Evolutionary conservation across 2,113 vertebrate genomes (phyloP), one percentile per base, ranked within the genome.

Genomic region (Bagarius yarrelli): DNA sequence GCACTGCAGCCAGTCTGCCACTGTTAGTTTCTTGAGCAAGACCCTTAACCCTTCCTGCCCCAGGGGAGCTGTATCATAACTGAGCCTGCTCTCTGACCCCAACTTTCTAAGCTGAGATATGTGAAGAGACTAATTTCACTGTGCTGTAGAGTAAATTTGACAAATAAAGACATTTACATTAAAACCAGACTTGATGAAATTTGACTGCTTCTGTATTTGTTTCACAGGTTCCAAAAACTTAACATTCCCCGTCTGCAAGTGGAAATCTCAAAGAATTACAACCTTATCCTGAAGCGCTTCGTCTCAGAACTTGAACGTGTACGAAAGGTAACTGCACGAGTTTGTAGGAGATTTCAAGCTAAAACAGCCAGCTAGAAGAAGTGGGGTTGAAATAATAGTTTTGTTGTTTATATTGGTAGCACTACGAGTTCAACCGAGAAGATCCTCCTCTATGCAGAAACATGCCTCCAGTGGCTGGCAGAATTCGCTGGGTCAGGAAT

Each of bases 391-490:
- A 60, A 47, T 19, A 81, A 25, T 56, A 8, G 18, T 34, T 44
- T 16, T 72, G 27, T 18, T 71, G 9, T 76, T 77, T 70, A 55
- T 76, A 30, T 80, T 69, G 53, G 18, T 73, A 95, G 95, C 75
- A 92, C 85, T 95, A 92, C 84, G 86, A 92, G 66, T 83, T 76
- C 77, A 83, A 94, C 79, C 94, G 92, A 85, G 86, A 92, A 25
- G 85, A 94, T 6, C 95, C 95, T 40, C 94, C 94, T 32, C 87
- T 96, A 78, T 88, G 89, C 80, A 90, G 91, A 82, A 93, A 95
- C 83, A 93, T 95, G 92, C 92, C 94, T 61, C 94, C 94, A 3
- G 74, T 94, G 78, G 91, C 94, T 81, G 95, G 95, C 82, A 94
- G 87, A 86, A 94, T 96, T 81, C 21, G 91, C 5, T 96, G 95